Percentiles rank a stretch among this genome's conserved stretches.
These are phyloP conservation scores for Rhabdomys dilectus DNA, from an alignment of 2,113 vertebrate species.

Conservation along the genomic window DNA sequence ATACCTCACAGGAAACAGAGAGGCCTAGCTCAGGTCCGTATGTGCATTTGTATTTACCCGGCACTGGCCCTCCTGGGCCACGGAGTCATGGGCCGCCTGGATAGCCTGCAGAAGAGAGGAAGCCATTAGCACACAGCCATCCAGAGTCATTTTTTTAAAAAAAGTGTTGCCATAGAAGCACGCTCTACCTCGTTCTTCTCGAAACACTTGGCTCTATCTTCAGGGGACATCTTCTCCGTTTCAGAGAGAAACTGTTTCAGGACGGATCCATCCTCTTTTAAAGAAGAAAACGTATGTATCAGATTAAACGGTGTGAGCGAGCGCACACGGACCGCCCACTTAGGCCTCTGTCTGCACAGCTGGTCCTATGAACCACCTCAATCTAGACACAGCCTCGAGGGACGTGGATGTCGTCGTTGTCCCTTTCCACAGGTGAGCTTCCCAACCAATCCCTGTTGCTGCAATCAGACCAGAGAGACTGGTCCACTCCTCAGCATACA, in stretches of 20 bases:
- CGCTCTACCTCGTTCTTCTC: slow-evolving; percentile 93
- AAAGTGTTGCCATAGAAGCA: neutral
- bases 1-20: neutral
- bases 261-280: slow-evolving; percentile 90
- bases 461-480: too few relatives aligned
- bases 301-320: neutral
- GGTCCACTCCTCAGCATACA: neutral
- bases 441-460: neutral
- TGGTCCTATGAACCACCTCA: accelerated
- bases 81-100: slow-evolving; percentile 92
- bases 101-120: slow-evolving; percentile 89
- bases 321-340: neutral
- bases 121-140: neutral
- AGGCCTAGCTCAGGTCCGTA: neutral
- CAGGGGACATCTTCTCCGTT: slow-evolving; percentile 92
- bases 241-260: slow-evolving; percentile 96
- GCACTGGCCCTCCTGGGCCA: slow-evolving; percentile 95
- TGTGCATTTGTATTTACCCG: slow-evolving; percentile 88
- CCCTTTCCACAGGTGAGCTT: neutral
- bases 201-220: slow-evolving; percentile 94
- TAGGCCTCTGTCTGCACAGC: neutral
- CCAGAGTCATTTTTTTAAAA: neutral
- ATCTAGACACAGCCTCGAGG: neutral
- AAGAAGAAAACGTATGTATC: neutral
- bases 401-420: accelerated